Base-by-base conservation (phyloP, 2,113 vertebrate genomes). In the Hylia prasina region DNA sequence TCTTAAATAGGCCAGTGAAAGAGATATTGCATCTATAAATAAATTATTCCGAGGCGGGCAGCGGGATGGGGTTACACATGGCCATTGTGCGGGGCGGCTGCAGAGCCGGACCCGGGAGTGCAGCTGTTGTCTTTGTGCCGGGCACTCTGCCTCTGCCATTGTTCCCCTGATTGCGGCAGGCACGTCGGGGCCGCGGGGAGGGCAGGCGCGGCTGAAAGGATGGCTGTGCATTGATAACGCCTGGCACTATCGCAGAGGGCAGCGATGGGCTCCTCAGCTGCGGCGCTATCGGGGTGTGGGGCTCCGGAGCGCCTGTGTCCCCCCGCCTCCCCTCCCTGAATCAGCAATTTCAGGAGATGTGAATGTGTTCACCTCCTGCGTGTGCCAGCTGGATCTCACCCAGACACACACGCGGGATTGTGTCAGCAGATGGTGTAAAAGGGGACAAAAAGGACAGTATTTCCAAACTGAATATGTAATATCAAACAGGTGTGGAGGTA, bases 51-150 rank as follows among this genome's bases (percentile, higher is more conserved):
- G 68, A 93, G 96, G 97, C 91, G 92, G 72, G 79, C 76, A 68
- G 87, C 21, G 90, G 89, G 96, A 93, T 98, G 97, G 95, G 96
- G 97, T 97, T 98, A 96, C 97, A 96, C 97, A 91, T 40, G 3
- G 39, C 92, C 96, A 97, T 97, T 97, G 96, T 97, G 87, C 61
- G 16, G 94, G 61, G 65, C 71, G 94, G 93, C 95, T 95, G 95
- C 95, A 47, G 75, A 93, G 95, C 68, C 97, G 77, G 88, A 95
- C 97, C 95, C 89, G 82, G 93, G 94, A 72, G 80, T 87, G 97
- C 98, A 98, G 98, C 98, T 99, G 99, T 98, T 96, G 94, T 96
- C 98, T 98, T 97, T 98, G 98, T 98, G 97, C 98, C 82, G 70
- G 97, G 97, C 98, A 96, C 98, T 98, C 96, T 97, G 96, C 97